Evolutionary conservation across 2,888 invertebrate genomes (phyloP), one percentile per base, ranked within the genome.

Genomic region (Hanleya hanleyi): DNA sequence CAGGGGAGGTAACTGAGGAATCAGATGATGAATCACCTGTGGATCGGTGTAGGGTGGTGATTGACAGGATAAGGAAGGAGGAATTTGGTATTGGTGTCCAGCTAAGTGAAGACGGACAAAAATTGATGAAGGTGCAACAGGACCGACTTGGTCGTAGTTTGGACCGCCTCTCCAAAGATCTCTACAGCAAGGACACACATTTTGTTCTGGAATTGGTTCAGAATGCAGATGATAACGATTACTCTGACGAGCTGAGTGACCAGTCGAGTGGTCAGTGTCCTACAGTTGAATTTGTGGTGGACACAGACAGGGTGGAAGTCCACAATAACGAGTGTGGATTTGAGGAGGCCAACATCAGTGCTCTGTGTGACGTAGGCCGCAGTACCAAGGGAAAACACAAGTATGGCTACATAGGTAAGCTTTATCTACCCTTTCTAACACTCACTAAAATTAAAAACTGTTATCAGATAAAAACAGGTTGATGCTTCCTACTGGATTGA

Each of bases 221-320:
- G 84, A 91, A 91, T 81, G 91, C 91, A 32, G 91, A 91, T 66
- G 91, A 91, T 79, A 91, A 91, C 75, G 70, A 75, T 68, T 91
- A 91, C 81, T 76, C 82, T n/a, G 80, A 81, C 12, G 76, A 81
- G 4, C 68, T 84, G 35, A 37, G 3, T 15, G 64, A 51, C n/a
- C 32, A 35, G 66, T 61, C 61, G 12, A 73, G 68, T 7, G 76
- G 72, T 18, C 70, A 76, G 9, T 81, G 83, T 71, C 87, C 88
- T 0, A 75, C 86, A 5, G 84, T 89, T 32, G 80, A 82, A 69
- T 90, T 90, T 81, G 73, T 82, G 15, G 83, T 89, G 62, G 77
- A 79, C 33, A 37, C 66, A 7, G 81, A 81, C 64, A 77, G 78
- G 50, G 83, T 90, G 7, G 79, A 75, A 2, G 84, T 91, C 29